phyloP scores from a whole-genome alignment of 2,113 vertebrate genomes.

The Loxodonta africana region DNA sequence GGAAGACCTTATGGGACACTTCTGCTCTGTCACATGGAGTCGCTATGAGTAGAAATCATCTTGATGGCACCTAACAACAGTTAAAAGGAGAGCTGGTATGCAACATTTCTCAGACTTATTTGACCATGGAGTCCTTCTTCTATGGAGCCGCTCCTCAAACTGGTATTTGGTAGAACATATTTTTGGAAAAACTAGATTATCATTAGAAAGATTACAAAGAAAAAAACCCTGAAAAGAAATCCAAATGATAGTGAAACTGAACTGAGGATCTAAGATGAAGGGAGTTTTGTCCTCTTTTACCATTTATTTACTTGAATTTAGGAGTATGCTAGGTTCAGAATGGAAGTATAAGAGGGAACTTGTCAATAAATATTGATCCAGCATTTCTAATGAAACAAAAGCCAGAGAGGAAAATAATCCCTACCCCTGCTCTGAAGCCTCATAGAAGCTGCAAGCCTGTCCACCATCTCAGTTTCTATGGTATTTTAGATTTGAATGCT shows the following conservation, averaged over 20 bases:
- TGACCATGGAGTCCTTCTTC: neutral
- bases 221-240: neutral
- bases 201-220: constrained; percentile 3
- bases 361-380: neutral
- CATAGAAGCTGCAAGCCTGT: accelerated
- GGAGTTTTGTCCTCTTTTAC: neutral
- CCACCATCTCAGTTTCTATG: neutral
- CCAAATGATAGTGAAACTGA: neutral
- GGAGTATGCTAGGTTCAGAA: neutral
- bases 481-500: neutral
- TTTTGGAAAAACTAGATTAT: constrained; percentile 44
- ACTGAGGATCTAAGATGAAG: neutral
- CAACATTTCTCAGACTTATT: neutral
- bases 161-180: neutral
- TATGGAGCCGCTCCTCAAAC: neutral
- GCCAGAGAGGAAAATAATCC: neutral
- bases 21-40: neutral
- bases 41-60: neutral
- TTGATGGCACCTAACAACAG: neutral
- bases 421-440: neutral
- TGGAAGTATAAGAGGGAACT: neutral
- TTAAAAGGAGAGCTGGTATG: neutral
- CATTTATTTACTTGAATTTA: neutral
- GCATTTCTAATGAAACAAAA: neutral
- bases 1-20: neutral